Percentiles rank a stretch among this genome's conserved stretches.
phyloP scores from a whole-genome alignment of 2,113 vertebrate genomes.

The Zosterops borbonicus region DNA sequence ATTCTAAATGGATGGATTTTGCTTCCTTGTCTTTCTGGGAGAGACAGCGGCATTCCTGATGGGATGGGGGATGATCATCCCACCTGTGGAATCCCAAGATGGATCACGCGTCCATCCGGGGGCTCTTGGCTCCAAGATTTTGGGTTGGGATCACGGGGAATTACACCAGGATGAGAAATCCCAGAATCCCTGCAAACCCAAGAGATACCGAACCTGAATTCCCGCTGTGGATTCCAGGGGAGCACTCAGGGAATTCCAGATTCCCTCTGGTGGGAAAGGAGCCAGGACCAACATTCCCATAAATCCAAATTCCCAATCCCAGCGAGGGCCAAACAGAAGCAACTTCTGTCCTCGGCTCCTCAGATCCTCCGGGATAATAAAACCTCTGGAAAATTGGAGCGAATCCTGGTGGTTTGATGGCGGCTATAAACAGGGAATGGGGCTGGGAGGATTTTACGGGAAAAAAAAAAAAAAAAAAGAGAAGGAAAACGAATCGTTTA shows the following conservation, averaged over 20 bases:
- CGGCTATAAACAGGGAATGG: not conserved
- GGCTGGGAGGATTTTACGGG: not conserved
- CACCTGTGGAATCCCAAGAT: rapidly evolving
- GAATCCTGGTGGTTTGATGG: not conserved
- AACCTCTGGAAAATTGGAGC: not conserved
- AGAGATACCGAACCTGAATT: not conserved
- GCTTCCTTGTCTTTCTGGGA: too few relatives aligned
- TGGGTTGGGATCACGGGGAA: not conserved
- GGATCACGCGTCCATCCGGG: not conserved
- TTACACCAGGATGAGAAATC: not conserved
- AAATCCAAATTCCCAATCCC: not conserved
- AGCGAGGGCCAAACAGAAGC: not conserved
- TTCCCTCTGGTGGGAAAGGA: not conserved
- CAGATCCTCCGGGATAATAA: not conserved
- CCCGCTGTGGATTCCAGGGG: not conserved
- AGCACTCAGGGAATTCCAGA: not conserved
- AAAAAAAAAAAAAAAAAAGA: not conserved
- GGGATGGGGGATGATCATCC: not conserved
- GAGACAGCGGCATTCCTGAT: rapidly evolving
- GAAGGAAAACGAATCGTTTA: not conserved
- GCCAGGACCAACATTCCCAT: not conserved
- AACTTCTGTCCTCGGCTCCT: not conserved
- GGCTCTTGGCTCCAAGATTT: not conserved
- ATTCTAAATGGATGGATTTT: not conserved
- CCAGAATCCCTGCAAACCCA: not conserved